A percentile compares a stretch with the other conserved stretches of the same genome.
Evolutionary conservation across 2,888 invertebrate genomes (phyloP).

Genomic region (Leucophenga maculata): DNA sequence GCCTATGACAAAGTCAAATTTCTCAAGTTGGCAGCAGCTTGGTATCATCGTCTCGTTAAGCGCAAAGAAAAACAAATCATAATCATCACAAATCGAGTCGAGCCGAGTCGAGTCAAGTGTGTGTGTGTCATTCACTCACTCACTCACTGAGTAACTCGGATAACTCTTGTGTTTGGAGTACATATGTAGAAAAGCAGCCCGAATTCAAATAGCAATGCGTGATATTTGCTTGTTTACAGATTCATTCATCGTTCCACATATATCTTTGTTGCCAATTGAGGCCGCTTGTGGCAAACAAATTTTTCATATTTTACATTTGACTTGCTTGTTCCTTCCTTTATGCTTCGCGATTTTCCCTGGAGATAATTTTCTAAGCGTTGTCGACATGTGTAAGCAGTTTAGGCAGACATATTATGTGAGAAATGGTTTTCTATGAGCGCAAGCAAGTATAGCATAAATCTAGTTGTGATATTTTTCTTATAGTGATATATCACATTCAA

Average conservation of each 20-base stretch:
- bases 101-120: neutral
- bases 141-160: neutral
- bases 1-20: constrained; percentile 46
- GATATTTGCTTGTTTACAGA: constrained; percentile 59
- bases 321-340: constrained; percentile 5
- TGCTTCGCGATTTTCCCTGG: constrained; percentile 4
- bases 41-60: constrained; percentile 64
- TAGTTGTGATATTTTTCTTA: neutral
- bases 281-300: constrained; percentile 38
- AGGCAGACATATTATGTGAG: neutral
- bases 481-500: too few relatives aligned
- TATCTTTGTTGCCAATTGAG: too few relatives aligned
- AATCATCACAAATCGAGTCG: constrained; percentile 47
- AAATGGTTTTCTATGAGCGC: neutral
- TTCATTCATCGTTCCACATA: constrained; percentile 34
- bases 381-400: neutral
- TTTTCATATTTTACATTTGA: constrained; percentile 25
- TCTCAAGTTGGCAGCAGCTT: constrained; percentile 55
- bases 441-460: neutral
- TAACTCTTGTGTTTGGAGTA: neutral
- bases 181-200: neutral
- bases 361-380: neutral
- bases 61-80: constrained; percentile 63
- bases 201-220: constrained; percentile 50
- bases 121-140: neutral